Evolutionary conservation across 2,888 invertebrate species (phyloP).

Genomic region (Taenaris catops): DNA sequence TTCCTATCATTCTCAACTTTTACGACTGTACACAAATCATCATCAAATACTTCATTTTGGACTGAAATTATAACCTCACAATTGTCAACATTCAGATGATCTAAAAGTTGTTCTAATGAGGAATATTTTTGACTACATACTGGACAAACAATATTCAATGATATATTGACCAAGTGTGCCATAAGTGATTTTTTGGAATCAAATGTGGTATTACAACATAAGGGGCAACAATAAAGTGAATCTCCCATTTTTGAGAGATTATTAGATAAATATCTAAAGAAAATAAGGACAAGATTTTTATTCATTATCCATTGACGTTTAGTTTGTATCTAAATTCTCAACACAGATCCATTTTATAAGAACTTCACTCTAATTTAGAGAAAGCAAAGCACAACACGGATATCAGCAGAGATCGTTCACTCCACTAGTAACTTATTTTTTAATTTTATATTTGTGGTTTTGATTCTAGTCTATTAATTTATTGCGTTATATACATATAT

Average conservation of each 20-base stretch:
- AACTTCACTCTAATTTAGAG: constrained; percentile 66
- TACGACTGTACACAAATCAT: constrained; percentile 2
- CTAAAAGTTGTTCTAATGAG: constrained; percentile 73
- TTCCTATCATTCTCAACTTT: constrained; percentile 4
- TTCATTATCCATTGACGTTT: constrained; percentile 46
- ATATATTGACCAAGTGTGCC: constrained; percentile 70
- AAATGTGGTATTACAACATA: constrained; percentile 83
- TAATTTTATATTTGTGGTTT: no score
- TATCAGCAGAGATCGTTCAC: constrained; percentile 14
- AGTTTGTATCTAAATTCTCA: constrained; percentile 60
- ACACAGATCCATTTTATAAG: constrained; percentile 54
- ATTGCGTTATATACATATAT: no score
- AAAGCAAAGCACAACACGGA: constrained; percentile 25
- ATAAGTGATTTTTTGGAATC: constrained; percentile 73
- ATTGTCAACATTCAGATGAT: constrained; percentile 73
- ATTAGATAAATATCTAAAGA: not conserved
- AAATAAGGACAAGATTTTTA: no score
- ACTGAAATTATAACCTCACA: constrained; percentile 30
- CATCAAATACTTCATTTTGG: not conserved
- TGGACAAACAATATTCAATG: constrained; percentile 78
- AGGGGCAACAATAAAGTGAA: constrained; percentile 72
- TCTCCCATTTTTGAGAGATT: constrained; percentile 69
- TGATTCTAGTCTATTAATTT: no score
- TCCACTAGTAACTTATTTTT: constrained; percentile 1
- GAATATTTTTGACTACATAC: constrained; percentile 76